Evolutionary conservation across 2,797 vertebrate genomes (phyloP), one percentile per base, ranked within the genome.

Genomic region (Neopelma chrysocephalum): DNA sequence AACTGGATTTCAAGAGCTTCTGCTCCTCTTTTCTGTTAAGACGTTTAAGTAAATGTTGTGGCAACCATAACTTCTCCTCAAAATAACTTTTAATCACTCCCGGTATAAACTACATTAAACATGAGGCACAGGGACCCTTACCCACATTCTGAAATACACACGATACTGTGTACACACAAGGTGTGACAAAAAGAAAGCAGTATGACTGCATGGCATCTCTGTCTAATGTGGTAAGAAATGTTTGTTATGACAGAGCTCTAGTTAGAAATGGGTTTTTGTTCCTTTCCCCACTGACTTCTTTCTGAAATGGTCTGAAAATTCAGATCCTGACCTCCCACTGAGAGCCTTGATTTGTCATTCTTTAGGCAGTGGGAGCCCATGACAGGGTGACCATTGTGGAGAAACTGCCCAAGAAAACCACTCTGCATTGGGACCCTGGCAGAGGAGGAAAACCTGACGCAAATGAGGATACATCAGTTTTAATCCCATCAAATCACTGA

Each of bases 401-500:
- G 25, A 32, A 73, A 53, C 7, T 31, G 26, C 17, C 4, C 38
- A 40, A 71, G 79, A 85, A 17, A 68, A 47, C 5, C 1, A 50
- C 19, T 73, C 32, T 43, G 29, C 3, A 0, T 15, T 70, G 45
- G 19, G 22, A 18, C 36, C 17, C 11, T 88, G 62, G 50, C 7
- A 51, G 23, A 66, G 42, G 17, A 89, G 32, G 38, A 79, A 89
- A 84, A 76, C 3, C 17, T 36, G 19, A 87, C n/a, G 25, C 1
- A 34, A 75, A 36, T 32, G 43, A 80, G 36, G 11, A 64, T 70
- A 23, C 7, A 64, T n/a, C 4, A 10, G 19, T 70, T 86, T 87
- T 80, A 93, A 92, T 81, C 64, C 73, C 50, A 77, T 68, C 29
- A 77, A 92, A 71, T 81, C 31, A 50, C 2, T 78, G 84, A 80